Percentiles rank a stretch among this genome's conserved stretches.
These are phyloP conservation scores for Dromaius novaehollandiae DNA, from an alignment of 2,113 vertebrate species.

Conservation along the genomic window DNA sequence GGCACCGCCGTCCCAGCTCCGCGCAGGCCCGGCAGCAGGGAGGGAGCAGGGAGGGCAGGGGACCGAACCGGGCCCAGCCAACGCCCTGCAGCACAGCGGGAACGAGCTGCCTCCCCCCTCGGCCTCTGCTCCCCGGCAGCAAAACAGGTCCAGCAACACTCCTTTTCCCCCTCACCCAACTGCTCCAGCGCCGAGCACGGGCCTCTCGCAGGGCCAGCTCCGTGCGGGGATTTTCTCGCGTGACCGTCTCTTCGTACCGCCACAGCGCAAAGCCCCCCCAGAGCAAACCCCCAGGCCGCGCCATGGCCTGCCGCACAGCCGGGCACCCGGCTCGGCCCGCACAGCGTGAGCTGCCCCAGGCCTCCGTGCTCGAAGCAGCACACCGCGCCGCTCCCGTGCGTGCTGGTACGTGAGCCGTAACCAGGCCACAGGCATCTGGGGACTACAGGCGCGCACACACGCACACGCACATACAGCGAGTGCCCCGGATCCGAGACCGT, in stretches of 20 bases:
- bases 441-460: background rate
- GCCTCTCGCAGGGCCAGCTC: background rate
- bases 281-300: accelerated
- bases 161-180: background rate
- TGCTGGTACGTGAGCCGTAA: accelerated
- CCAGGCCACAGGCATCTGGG: background rate
- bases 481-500: background rate
- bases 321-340: accelerated
- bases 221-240: background rate
- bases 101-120: background rate
- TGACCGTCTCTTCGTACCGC: accelerated
- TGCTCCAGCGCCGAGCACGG: accelerated
- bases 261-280: accelerated
- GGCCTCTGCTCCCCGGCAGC: background rate
- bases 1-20: background rate
- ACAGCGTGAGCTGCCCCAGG: accelerated
- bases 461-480: background rate
- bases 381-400: accelerated
- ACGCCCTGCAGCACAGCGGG: background rate
- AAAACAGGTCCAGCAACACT: background rate
- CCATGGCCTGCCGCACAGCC: background rate
- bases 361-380: background rate
- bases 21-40: accelerated
- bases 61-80: accelerated
- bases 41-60: background rate